Evolutionary conservation across 2,888 invertebrate genomes (phyloP).

Genomic region (Sialis fuliginosa): DNA sequence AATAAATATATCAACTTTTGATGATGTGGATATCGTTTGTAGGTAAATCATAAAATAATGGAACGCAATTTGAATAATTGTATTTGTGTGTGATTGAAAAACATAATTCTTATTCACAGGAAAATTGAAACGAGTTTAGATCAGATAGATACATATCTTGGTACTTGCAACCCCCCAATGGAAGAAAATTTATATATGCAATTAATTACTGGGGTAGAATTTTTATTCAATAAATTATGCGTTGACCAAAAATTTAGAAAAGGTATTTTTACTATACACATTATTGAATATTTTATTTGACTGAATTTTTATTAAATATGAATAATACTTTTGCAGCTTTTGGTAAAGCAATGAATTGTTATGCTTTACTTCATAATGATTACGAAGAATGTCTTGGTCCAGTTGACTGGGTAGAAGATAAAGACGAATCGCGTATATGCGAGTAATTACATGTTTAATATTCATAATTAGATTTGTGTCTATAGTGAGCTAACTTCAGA

Average conservation of each 20-base stretch:
- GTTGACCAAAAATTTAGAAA: conserved; percentile 11
- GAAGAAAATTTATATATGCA: conserved; percentile 28
- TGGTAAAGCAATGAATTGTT: conserved; percentile 21
- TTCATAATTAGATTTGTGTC: neutral
- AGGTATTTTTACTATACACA: conserved; percentile 6
- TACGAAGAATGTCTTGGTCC: conserved; percentile 31
- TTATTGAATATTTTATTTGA: neutral
- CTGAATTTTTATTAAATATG: neutral
- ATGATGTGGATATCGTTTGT: conserved; percentile 22
- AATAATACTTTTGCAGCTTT: conserved; percentile 15
- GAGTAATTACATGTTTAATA: conserved; percentile 16
- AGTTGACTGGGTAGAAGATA: conserved; percentile 34
- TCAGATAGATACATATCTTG: conserved; percentile 22
- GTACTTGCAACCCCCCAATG: conserved; percentile 22
- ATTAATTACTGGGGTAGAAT: conserved; percentile 25
- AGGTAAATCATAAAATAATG: conserved; percentile 12
- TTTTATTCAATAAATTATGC: conserved; percentile 26
- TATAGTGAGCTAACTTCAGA: no score
- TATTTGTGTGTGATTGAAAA: no score
- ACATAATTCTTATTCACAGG: conserved; percentile 11
- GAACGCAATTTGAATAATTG: no score
- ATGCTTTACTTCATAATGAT: conserved; percentile 27
- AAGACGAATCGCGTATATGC: conserved; percentile 25
- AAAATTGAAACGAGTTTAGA: conserved; percentile 19
- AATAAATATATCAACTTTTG: conserved; percentile 24